Evolutionary conservation across 2,888 invertebrate species (phyloP).

Genomic region (Hemicrepidius hirtus): DNA sequence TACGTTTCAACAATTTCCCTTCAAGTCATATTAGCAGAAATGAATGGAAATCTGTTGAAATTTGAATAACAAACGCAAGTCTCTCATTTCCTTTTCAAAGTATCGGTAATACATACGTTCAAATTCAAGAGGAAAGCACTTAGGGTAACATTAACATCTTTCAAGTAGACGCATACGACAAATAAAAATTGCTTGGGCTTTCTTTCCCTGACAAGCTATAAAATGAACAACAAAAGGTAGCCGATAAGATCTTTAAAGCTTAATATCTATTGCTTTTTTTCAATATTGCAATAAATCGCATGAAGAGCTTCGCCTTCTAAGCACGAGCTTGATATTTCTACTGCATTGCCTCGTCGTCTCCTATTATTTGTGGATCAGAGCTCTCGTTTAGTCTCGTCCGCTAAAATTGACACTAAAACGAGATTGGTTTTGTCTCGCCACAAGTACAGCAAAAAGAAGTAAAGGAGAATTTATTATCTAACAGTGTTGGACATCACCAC

Average conservation of each 20-base stretch:
- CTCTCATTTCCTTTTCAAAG: conserved; percentile 13
- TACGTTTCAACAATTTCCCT: background rate
- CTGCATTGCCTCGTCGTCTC: conserved; percentile 36
- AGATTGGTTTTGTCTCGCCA: conserved; percentile 50
- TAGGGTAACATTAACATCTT: conserved; percentile 2
- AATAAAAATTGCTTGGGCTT: background rate
- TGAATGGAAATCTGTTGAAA: background rate
- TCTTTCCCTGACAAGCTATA: background rate
- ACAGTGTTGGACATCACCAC: conserved; percentile 7
- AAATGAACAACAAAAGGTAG: background rate
- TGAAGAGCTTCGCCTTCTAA: conserved; percentile 27
- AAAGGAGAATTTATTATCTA: conserved; percentile 37
- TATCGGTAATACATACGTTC: conserved; percentile 1
- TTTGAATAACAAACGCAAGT: conserved; percentile 14
- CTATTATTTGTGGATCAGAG: conserved; percentile 48
- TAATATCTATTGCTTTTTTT: conserved; percentile 14
- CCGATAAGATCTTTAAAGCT: background rate
- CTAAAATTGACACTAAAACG: conserved; percentile 48
- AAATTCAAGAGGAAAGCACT: conserved; percentile 5
- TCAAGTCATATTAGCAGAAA: conserved; percentile 6
- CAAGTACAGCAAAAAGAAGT: conserved; percentile 23
- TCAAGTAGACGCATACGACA: background rate
- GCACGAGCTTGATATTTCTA: conserved; percentile 39
- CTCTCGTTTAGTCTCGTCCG: conserved; percentile 45
- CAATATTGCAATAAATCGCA: conserved; percentile 15